Conservation (phyloP, 2,797 vertebrate genomes). For the Taenioides sp. region DNA sequence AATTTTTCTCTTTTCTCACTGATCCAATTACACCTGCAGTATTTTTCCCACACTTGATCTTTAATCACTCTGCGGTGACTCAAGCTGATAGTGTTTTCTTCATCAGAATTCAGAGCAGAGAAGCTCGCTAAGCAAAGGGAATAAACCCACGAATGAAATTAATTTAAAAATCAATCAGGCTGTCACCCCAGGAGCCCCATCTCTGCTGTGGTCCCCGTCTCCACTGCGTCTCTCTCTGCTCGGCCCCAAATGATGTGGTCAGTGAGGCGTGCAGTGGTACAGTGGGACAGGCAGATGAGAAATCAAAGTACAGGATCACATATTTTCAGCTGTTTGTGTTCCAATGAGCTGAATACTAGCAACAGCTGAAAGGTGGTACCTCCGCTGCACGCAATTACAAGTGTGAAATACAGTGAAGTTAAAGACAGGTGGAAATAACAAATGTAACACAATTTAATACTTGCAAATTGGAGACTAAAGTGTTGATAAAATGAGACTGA, state of each 20-base stretch:
- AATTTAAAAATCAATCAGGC: constrained; percentile 62
- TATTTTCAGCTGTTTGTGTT: constrained; percentile 54
- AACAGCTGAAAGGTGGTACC: constrained; percentile 34
- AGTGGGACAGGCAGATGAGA: constrained; percentile 32
- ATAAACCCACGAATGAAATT: constrained; percentile 41
- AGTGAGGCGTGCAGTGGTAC: constrained; percentile 44
- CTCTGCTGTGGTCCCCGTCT: constrained; percentile 30
- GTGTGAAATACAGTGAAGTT: constrained; percentile 67
- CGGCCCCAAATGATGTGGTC: constrained; percentile 38
- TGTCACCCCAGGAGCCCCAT: constrained; percentile 42
- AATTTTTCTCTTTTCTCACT: neutral
- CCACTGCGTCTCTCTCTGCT: constrained; percentile 9
- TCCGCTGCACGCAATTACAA: constrained; percentile 29
- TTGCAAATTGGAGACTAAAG: neutral
- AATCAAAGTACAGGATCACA: constrained; percentile 29
- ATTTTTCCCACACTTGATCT: constrained; percentile 9
- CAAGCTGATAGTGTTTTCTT: constrained; percentile 8
- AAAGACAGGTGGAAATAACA: constrained; percentile 52
- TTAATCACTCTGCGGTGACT: constrained; percentile 11
- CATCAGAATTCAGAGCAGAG: constrained; percentile 17
- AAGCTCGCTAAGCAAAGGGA: constrained; percentile 22
- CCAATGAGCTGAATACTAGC: constrained; percentile 43
- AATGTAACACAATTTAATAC: no score
- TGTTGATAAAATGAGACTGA: neutral
- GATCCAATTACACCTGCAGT: neutral